Evolutionary conservation across 2,888 invertebrate genomes (phyloP), one percentile per base, ranked within the genome.

Genomic region (Parelbella ahira): DNA sequence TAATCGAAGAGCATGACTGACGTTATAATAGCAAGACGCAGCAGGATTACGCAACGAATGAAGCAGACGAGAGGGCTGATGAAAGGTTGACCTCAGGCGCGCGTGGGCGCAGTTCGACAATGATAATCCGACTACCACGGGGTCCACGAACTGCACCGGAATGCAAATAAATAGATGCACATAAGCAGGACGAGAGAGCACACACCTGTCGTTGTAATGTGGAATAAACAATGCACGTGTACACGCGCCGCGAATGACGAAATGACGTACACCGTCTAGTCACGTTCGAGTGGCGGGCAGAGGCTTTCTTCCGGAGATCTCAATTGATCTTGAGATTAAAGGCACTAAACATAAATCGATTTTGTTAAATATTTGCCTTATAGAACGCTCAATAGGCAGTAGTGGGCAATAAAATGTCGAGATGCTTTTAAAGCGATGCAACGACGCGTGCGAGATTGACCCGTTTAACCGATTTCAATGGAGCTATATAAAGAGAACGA

Each of bases 131-230:
- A 61, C 62, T 59, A 56, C 49, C 56, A n/a, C 60, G 68, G 66
- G 81, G 82, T 81, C 73, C 73, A 74, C 75, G 83, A 83, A 81
- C 83, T 74, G 68, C 63, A 66, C 68, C 61, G 83, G 84, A 76
- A 84, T 81, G 84, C 83, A 84, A 86, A 84, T 80, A 86, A 82
- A 82, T 82, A 78, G 69, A 72, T 74, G 68, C 68, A 67, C 63
- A 75, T 75, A 74, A 75, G 77, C 80, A 82, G 79, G 81, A 78
- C 71, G 78, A 68, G 67, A 68, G 61, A 59, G n/a, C n/a, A 67
- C 67, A 72, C 83, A 86, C 84, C 86, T 83, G 84, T 71, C 73
- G 65, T 56, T 65, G 69, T 77, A 75, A 71, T 67, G 50, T 56
- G 75, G 71, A 72, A 74, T 76, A 83, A 82, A 83, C 83, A 82